Conservation (phyloP, 1,140 invertebrate species). For the Paralvinella palmiformis region DNA sequence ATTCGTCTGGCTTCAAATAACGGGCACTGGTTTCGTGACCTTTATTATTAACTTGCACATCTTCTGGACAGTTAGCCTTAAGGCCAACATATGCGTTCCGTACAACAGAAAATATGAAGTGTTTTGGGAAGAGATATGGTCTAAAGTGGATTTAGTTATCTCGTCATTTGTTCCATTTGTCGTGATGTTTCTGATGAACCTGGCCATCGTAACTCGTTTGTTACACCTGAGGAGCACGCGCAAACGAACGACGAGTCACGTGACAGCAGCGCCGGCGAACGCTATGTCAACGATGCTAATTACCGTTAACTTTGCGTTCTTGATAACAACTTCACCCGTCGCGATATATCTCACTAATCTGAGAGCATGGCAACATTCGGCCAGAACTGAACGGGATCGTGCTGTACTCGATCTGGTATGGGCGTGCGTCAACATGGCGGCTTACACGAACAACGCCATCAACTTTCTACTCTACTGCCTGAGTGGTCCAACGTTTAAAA, state of each 20-base stretch:
- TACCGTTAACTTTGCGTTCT: constrained; percentile 27
- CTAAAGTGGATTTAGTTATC: background rate
- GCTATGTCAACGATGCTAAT: constrained; percentile 13
- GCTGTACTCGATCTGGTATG: constrained; percentile 49
- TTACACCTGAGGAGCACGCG: background rate
- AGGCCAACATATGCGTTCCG: no score
- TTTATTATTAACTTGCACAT: background rate
- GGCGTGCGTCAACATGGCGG: constrained; percentile 58
- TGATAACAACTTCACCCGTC: constrained; percentile 30
- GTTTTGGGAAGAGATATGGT: background rate
- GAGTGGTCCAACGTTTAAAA: constrained; percentile 71
- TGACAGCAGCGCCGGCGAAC: background rate
- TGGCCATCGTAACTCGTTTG: background rate
- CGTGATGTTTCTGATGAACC: constrained; percentile 14
- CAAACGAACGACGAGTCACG: background rate
- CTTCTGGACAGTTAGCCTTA: background rate
- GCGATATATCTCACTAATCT: constrained; percentile 28
- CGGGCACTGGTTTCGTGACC: background rate
- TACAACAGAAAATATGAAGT: no score
- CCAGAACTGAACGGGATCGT: constrained; percentile 14
- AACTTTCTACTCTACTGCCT: constrained; percentile 79
- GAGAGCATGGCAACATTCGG: background rate
- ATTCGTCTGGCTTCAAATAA: background rate
- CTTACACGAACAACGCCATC: constrained; percentile 74
- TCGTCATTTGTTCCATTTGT: constrained; percentile 7